Conservation (phyloP, 2,888 invertebrate genomes). For the Sarcophaga subvicina region DNA sequence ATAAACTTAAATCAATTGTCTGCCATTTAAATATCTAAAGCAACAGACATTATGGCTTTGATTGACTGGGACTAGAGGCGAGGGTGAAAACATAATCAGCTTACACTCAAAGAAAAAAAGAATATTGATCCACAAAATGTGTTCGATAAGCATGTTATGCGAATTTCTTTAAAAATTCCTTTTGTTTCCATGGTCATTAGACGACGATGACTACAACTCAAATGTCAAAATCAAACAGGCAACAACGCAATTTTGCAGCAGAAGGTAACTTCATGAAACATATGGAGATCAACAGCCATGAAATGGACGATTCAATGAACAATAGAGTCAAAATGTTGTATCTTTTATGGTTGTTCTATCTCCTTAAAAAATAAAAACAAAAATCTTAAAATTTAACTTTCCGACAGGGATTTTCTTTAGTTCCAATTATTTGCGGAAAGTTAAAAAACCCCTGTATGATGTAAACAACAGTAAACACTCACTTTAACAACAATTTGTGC, state of each 20-base stretch:
- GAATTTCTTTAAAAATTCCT: conserved; percentile 6
- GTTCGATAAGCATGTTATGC: background rate
- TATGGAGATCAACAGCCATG: background rate
- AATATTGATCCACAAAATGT: background rate
- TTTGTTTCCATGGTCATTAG: background rate
- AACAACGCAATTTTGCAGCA: background rate
- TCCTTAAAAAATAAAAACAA: background rate
- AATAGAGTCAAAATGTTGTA: no score
- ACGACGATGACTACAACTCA: background rate
- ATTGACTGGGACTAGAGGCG: background rate
- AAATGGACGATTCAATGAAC: background rate
- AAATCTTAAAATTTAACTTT: conserved; percentile 42
- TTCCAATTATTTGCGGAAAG: conserved; percentile 15
- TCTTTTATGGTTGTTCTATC: conserved; percentile 35
- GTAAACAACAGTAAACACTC: conserved; percentile 40
- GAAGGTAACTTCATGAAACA: background rate
- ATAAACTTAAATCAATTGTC: conserved; percentile 71
- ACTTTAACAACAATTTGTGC: background rate
- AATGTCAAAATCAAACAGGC: background rate
- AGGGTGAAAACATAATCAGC: conserved; percentile 1
- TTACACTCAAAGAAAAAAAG: conserved; percentile 16
- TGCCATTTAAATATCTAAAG: conserved; percentile 57
- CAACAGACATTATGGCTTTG: conserved; percentile 3
- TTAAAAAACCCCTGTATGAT: background rate
- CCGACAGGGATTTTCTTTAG: conserved; percentile 28